These are phyloP conservation scores for Synanthedon vespiformis DNA, from an alignment of 2,888 invertebrate genomes.

Conservation along the genomic window DNA sequence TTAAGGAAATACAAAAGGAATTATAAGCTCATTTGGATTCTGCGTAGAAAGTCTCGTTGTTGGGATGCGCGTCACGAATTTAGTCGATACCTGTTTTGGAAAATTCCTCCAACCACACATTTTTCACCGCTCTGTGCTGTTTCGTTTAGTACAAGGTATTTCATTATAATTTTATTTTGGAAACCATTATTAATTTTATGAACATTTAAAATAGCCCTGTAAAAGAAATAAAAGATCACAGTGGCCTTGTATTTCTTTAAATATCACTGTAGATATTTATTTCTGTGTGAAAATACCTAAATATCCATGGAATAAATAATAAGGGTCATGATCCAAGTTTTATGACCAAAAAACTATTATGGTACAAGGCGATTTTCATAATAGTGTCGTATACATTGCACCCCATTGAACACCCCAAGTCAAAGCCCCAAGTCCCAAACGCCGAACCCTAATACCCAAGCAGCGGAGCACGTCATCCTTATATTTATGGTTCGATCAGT, in stretches of 20 bases:
- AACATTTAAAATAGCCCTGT: no score
- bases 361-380: constrained; percentile 25
- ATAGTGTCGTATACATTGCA: constrained; percentile 17
- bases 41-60: constrained; percentile 13
- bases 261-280: no score
- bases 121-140: no score
- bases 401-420: constrained; percentile 23
- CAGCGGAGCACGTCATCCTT: constrained; percentile 12
- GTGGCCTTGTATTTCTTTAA: no score
- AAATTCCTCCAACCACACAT: no score
- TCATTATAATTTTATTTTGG: no score
- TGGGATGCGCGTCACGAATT: constrained; percentile 1
- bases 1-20: no score
- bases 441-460: constrained; percentile 2
- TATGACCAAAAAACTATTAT: not conserved
- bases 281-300: no score
- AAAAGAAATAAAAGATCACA: no score
- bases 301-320: no score
- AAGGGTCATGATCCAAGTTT: not conserved
- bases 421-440: constrained; percentile 6
- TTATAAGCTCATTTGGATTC: constrained; percentile 17
- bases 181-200: no score
- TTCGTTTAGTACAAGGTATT: no score
- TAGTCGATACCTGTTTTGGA: not conserved
- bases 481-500: constrained; percentile 27